Conservation (phyloP, 1,140 invertebrate genomes). For the Rhagoletis pomonella region DNA sequence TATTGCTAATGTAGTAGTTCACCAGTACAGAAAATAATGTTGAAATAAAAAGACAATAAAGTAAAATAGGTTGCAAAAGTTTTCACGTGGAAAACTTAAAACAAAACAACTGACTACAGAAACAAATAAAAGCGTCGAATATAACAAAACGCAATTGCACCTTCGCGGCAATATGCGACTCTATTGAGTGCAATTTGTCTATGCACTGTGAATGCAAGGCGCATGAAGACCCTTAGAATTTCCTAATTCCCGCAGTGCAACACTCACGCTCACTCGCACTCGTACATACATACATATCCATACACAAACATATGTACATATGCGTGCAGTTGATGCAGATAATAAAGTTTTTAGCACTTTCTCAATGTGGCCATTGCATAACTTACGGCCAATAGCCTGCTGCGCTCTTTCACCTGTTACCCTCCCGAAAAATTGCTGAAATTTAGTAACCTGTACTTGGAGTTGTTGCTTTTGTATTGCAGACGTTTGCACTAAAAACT, state of each 20-base stretch:
- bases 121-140: not conserved
- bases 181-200: constrained; percentile 20
- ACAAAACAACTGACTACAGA: not conserved
- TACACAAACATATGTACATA: not conserved
- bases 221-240: not conserved
- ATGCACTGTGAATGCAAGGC: not conserved
- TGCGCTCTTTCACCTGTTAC: not conserved
- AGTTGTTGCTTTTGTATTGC: not conserved
- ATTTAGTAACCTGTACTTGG: not conserved
- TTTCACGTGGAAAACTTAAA: not conserved
- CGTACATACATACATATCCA: not conserved
- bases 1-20: not conserved
- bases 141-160: not conserved
- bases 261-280: not conserved
- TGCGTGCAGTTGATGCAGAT: not conserved
- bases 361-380: constrained; percentile 24
- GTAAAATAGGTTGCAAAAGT: not conserved
- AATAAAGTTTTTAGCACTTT: constrained; percentile 27
- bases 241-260: constrained; percentile 14
- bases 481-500: constrained; percentile 20
- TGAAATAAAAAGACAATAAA: constrained; percentile 44
- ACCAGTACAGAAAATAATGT: constrained; percentile 5
- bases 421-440: not conserved
- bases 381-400: constrained; percentile 16
- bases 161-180: not conserved